These are phyloP conservation scores for Epinotia ramella DNA, from an alignment of 2,888 invertebrate genomes.

Conservation along the genomic window DNA sequence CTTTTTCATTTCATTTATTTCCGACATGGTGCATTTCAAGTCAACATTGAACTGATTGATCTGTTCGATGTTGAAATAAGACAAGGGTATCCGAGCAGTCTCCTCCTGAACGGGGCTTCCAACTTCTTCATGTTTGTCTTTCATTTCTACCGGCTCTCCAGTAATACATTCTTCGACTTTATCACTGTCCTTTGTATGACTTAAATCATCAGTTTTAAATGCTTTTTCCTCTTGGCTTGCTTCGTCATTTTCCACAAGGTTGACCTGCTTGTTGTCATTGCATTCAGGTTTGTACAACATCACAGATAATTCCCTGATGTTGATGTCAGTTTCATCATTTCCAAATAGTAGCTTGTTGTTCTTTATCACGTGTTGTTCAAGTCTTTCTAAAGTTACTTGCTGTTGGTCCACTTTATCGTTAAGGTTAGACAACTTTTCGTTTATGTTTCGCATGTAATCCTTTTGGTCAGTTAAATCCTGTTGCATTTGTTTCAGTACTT, in stretches of 20 bases:
- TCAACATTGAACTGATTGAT: neutral
- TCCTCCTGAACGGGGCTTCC: neutral
- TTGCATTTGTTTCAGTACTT: conserved; percentile 13
- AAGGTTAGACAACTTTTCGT: neutral
- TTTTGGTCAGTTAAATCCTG: conserved; percentile 5
- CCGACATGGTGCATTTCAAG: conserved; percentile 1
- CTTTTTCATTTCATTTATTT: neutral
- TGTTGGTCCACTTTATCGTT: conserved; percentile 7
- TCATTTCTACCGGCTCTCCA: neutral
- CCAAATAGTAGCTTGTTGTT: conserved; percentile 10
- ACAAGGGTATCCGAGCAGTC: neutral
- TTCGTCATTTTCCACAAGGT: neutral
- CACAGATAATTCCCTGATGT: neutral
- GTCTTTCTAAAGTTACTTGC: conserved; percentile 11
- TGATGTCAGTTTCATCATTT: conserved; percentile 4
- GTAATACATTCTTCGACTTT: neutral
- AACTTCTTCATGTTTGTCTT: neutral
- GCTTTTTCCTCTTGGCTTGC: neutral
- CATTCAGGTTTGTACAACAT: conserved; percentile 3
- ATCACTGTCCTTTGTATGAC: neutral
- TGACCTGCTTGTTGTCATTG: neutral
- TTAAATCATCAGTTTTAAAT: neutral
- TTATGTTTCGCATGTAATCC: conserved; percentile 12
- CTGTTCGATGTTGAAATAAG: neutral
- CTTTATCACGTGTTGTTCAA: neutral